Percentiles rank a stretch among this genome's conserved stretches.
Evolutionary conservation across 2,888 invertebrate genomes (phyloP).

Genomic region (Ochropacha duplaris): DNA sequence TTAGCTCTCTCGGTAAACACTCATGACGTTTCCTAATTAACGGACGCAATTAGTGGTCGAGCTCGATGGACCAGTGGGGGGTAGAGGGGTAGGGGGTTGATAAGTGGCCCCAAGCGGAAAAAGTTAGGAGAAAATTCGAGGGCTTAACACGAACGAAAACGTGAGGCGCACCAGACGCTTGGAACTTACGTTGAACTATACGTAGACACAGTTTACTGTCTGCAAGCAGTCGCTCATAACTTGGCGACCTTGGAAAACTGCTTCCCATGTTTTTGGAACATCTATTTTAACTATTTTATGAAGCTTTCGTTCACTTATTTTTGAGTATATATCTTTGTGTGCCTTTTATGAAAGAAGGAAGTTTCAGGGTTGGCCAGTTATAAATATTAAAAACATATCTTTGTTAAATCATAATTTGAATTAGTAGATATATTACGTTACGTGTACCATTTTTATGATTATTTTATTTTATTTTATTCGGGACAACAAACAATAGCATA

Average conservation of each 20-base stretch:
- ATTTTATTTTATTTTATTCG: too few species aligned
- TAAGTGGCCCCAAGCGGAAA: conserved; percentile 77
- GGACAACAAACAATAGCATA: too few species aligned
- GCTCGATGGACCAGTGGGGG: conserved; percentile 63
- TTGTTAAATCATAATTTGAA: too few species aligned
- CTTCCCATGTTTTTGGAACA: neutral
- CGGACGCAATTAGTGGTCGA: conserved; percentile 82
- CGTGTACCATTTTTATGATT: too few species aligned
- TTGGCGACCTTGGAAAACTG: conserved; percentile 44
- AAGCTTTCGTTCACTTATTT: neutral
- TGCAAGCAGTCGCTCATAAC: conserved; percentile 15
- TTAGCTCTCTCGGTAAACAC: conserved; percentile 81
- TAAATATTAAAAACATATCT: too few species aligned
- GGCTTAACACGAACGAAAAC: conserved; percentile 57
- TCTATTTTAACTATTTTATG: conserved; percentile 5
- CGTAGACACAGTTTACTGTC: conserved; percentile 12
- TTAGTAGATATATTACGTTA: too few species aligned
- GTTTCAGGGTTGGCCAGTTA: too few species aligned
- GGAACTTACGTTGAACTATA: conserved; percentile 17
- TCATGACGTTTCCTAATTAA: conserved; percentile 84
- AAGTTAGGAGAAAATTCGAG: conserved; percentile 77
- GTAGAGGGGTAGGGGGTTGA: conserved; percentile 55
- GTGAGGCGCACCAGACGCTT: conserved; percentile 50
- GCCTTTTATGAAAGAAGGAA: too few species aligned
- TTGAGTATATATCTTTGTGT: too few species aligned